Conservation (phyloP, 2,888 invertebrate species). For the Chymomyza procnemis region DNA sequence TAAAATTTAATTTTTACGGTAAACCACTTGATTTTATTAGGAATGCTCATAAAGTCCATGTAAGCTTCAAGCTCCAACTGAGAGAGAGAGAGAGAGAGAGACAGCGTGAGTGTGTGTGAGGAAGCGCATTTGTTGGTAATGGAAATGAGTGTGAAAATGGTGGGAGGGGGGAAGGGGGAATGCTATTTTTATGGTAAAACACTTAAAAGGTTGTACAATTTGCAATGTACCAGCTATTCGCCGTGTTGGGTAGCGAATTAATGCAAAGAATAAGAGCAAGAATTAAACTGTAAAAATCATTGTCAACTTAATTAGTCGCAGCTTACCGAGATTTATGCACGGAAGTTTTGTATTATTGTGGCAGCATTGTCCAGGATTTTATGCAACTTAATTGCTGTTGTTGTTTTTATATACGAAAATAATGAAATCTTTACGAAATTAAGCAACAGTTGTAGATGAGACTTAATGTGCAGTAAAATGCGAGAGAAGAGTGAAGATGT, state of each 20-base stretch:
- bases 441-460: no score
- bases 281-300: conserved; percentile 20
- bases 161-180: not conserved
- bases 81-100: no score
- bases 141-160: no score
- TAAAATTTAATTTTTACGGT: conserved; percentile 63
- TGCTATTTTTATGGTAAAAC: conserved; percentile 42
- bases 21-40: conserved; percentile 70
- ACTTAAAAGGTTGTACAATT: conserved; percentile 49
- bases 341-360: conserved; percentile 18
- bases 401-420: no score
- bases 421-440: no score
- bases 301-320: conserved; percentile 15
- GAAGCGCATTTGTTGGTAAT: not conserved
- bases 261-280: conserved; percentile 13
- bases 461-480: no score
- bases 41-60: conserved; percentile 55
- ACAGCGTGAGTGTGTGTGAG: no score
- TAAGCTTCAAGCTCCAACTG: conserved; percentile 37
- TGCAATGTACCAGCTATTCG: conserved; percentile 22
- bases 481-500: no score
- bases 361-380: not conserved
- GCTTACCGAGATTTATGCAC: conserved; percentile 27
- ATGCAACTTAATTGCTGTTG: not conserved
- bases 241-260: not conserved